Evolutionary conservation across 2,113 vertebrate genomes (phyloP).

Genomic region (Numida meleagris): DNA sequence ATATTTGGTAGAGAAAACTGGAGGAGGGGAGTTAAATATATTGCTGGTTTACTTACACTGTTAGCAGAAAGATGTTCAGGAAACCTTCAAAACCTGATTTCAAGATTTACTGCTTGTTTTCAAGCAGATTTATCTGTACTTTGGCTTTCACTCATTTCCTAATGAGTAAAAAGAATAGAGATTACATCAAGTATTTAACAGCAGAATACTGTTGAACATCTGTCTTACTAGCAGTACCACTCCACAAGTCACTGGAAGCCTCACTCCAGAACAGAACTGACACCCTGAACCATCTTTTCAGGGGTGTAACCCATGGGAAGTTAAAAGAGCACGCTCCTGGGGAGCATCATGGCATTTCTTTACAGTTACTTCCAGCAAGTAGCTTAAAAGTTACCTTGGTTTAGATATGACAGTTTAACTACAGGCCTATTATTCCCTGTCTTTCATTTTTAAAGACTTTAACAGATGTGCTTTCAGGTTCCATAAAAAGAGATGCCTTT

Average conservation of each 20-base stretch:
- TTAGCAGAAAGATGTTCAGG: not conserved
- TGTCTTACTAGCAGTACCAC: not conserved
- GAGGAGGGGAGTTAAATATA: fast-evolving
- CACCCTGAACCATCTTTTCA: not conserved
- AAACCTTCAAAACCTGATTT: not conserved
- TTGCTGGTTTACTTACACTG: not conserved
- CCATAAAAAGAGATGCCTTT: slow-evolving; percentile 31
- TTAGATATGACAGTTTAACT: not conserved
- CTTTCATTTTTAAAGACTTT: not conserved
- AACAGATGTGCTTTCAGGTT: slow-evolving; percentile 35
- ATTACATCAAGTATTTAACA: not conserved
- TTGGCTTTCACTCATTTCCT: not conserved
- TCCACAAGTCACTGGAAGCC: not conserved
- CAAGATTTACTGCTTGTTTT: not conserved
- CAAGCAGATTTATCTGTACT: not conserved
- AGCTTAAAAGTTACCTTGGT: not conserved
- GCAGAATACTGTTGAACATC: not conserved
- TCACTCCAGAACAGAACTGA: not conserved
- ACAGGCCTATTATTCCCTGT: not conserved
- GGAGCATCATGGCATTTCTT: not conserved
- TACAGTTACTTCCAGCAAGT: not conserved
- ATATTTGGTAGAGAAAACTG: not conserved
- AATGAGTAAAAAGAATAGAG: not conserved
- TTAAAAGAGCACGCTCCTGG: not conserved
- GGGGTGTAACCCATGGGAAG: not conserved